Base-by-base conservation (phyloP, 2,888 invertebrate species). In the Heliconius ethilla region DNA sequence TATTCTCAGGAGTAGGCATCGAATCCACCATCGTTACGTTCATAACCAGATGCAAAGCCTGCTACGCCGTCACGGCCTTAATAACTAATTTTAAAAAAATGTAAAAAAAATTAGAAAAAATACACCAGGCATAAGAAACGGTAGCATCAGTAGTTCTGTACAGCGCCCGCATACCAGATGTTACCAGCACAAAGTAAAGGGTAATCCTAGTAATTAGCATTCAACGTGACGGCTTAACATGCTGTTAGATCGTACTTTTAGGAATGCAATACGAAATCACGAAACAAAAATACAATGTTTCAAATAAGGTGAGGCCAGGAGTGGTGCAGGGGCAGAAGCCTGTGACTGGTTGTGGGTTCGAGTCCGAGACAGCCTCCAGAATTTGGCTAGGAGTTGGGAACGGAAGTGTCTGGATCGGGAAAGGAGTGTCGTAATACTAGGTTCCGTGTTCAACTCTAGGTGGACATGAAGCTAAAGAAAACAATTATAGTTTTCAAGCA, bases 141-240 rank as follows among this genome's bases (percentile, higher is more conserved):
- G 92, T 91, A 92, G 92, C 91, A 85, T 89, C 88, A 88, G 76
- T 75, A 67, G 79, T 73, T 77, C 79, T 78, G 89, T 88, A 88
- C 88, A 90, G 88, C 87, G 79, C 80, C 82, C 86, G 91, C 86
- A 84, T 82, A 86, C 91, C 92, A 92, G 90, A 92, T 92, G 92
- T 87, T 87, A 88, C 51, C 70, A 70, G 77, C 76, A 74, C 59
- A 72, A 66, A 69, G 69, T 77, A 81, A 75, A 80, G 77, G 78
- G 78, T 81, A 80, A 81, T 81, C 78, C 75, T 75, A 77, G 81
- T 77, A 72, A 82, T 82, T 82, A 79, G 70, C 80, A 78, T 81
- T 78, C 70, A 74, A 82, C 73, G 75, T 74, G 78, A 80, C 77
- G 66, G 76, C 77, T 78, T 73, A 77, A 81, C 73, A 70, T 67